Percentiles rank a stretch among this genome's conserved stretches.
Conservation (phyloP, 2,888 invertebrate genomes). For the Rhagonycha lutea region DNA sequence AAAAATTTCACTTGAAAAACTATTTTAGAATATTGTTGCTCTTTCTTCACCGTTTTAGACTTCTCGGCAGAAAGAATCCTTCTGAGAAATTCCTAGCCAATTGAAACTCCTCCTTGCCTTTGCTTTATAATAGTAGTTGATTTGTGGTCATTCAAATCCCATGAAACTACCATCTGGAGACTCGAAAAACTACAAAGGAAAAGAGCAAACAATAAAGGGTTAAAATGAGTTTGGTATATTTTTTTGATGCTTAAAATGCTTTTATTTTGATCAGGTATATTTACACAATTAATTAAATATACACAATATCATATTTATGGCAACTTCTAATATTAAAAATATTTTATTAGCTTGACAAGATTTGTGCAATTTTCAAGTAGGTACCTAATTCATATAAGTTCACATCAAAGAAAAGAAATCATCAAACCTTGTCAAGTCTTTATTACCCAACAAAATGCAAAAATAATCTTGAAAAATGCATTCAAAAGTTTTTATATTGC, state of each 20-base stretch:
- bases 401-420: not conserved
- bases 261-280: conserved; percentile 32
- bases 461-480: not conserved
- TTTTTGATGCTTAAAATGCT: conserved; percentile 11
- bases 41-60: too few species aligned
- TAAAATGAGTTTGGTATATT: not conserved
- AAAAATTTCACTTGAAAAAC: too few species aligned
- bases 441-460: not conserved
- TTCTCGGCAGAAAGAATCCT: too few species aligned
- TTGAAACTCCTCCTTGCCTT: too few species aligned
- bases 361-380: not conserved
- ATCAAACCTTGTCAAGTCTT: not conserved
- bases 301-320: conserved; percentile 41
- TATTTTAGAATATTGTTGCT: too few species aligned
- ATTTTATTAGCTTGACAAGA: not conserved
- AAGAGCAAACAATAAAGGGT: not conserved
- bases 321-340: conserved; percentile 37
- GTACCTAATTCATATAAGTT: not conserved
- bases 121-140: too few species aligned
- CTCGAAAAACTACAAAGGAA: not conserved
- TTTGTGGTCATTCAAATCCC: too few species aligned
- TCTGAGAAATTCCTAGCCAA: too few species aligned
- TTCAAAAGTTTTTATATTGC: not conserved
- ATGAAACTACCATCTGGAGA: too few species aligned
- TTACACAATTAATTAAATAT: conserved; percentile 37